Evolutionary conservation across 2,797 vertebrate genomes (phyloP), one percentile per base, ranked within the genome.

Genomic region (Capromys pilorides): DNA sequence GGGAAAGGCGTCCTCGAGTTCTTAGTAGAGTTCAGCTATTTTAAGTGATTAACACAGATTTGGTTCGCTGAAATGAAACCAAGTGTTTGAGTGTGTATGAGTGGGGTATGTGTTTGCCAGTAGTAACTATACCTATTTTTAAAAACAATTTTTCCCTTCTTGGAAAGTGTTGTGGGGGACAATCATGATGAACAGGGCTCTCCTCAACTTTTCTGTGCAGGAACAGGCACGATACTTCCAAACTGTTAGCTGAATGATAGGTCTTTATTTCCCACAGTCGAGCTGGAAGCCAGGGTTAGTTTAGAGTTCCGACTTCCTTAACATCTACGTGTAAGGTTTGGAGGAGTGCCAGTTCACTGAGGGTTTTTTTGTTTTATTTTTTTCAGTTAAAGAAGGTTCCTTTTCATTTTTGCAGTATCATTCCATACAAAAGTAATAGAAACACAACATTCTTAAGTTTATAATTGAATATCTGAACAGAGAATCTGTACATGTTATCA

Each of bases 91-190:
- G 24, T 59, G 75, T 51, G 41, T 41, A 13, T 79, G 39, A 16
- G 28, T 57, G 41, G 28, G 2, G 49, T 45, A 33, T 26, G 18
- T 49, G 73, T 78, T 45, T 89, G 78, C 69, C 36, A 62, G 24
- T 49, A 91, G 87, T 67, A 80, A 88, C 18, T 66, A 87, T 79
- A 59, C 69, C 19, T 84, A 69, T 26, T 90, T 93, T 86, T 57
- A 19, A 41, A 2, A 19, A 24, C n/a, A 77, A 77, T n/a, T 62
- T 79, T 28, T 79, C 69, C 6, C 51, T 73, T 83, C 71, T 36
- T 59, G 64, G 39, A 59, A 36, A 13, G 39, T 51, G 33, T 77
- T 8, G 22, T 88, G 51, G 21, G 13, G 49, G 26, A 39, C 12
- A 80, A 13, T 54, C 7, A n/a, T 66, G 3, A 92, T 49, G 28